Percentiles rank a stretch among this genome's conserved stretches.
phyloP scores from a whole-genome alignment of 1,140 invertebrate species.

The Bombus soroeensis region DNA sequence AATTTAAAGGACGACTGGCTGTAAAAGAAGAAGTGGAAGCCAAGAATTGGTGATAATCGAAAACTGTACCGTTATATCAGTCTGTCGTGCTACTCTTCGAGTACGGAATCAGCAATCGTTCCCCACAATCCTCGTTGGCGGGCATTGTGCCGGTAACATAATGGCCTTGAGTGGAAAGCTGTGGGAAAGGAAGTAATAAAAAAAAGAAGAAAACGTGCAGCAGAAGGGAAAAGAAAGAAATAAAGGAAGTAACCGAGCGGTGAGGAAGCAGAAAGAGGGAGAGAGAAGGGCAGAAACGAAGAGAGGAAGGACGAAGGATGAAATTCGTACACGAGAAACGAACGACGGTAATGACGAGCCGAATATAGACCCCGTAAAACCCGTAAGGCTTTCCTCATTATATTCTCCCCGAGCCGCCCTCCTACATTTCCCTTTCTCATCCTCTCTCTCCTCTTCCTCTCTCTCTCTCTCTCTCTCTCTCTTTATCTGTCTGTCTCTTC shows the following conservation, averaged over 20 bases:
- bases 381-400: constrained; percentile 65
- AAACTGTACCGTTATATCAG: constrained; percentile 1
- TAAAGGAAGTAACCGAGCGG: background rate
- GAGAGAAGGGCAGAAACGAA: background rate
- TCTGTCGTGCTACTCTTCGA: constrained; percentile 22
- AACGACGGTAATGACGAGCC: constrained; percentile 66
- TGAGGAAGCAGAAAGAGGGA: background rate
- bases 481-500: background rate
- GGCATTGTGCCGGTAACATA: constrained; percentile 55
- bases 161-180: constrained; percentile 47
- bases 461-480: background rate
- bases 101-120: constrained; percentile 46
- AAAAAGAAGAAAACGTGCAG: background rate
- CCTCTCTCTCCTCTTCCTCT: background rate
- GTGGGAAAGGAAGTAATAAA: constrained; percentile 47
- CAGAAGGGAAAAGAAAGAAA: background rate
- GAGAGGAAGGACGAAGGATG: constrained; percentile 7
- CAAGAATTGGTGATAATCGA: constrained; percentile 31
- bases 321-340: constrained; percentile 54
- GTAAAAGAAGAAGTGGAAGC: background rate
- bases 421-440: background rate
- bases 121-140: constrained; percentile 43
- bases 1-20: background rate
- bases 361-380: constrained; percentile 63
- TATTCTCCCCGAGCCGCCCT: constrained; percentile 48